A percentile compares a stretch with the other conserved stretches of the same genome.
Conservation (phyloP, 2,113 vertebrate genomes). For the Myrmecobius fasciatus region DNA sequence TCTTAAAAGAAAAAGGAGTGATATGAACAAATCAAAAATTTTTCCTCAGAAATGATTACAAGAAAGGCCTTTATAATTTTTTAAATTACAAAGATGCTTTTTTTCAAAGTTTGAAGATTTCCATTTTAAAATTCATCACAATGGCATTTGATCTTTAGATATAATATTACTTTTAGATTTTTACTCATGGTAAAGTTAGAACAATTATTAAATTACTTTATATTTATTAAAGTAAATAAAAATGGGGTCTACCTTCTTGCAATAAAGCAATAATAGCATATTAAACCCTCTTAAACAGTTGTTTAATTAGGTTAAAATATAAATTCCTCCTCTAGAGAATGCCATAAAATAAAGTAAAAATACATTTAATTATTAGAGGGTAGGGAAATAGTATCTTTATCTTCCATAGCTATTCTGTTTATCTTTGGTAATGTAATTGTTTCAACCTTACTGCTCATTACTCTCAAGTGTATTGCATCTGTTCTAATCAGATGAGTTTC, state of each 20-base stretch:
- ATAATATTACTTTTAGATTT: background rate
- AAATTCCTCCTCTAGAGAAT: background rate
- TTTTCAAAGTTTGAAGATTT: background rate
- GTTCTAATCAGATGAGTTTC: background rate
- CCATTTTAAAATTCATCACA: background rate
- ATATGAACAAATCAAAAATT: background rate
- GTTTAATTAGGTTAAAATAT: background rate
- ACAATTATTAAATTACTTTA: background rate
- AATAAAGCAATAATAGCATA: background rate
- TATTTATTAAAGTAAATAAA: background rate
- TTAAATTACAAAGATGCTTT: background rate
- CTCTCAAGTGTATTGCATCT: background rate
- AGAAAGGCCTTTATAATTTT: background rate
- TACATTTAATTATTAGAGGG: background rate
- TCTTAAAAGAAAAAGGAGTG: background rate
- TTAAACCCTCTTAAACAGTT: background rate
- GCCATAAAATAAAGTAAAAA: background rate
- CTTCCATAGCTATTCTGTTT: background rate
- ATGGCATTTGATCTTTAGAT: background rate
- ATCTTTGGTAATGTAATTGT: background rate
- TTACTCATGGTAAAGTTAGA: background rate
- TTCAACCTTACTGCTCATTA: background rate
- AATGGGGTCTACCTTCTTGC: background rate
- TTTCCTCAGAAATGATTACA: background rate
- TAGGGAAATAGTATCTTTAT: background rate